Evolutionary conservation across 2,113 vertebrate species (phyloP), one percentile per base, ranked within the genome.

Genomic region (Microtus pennsylvanicus): DNA sequence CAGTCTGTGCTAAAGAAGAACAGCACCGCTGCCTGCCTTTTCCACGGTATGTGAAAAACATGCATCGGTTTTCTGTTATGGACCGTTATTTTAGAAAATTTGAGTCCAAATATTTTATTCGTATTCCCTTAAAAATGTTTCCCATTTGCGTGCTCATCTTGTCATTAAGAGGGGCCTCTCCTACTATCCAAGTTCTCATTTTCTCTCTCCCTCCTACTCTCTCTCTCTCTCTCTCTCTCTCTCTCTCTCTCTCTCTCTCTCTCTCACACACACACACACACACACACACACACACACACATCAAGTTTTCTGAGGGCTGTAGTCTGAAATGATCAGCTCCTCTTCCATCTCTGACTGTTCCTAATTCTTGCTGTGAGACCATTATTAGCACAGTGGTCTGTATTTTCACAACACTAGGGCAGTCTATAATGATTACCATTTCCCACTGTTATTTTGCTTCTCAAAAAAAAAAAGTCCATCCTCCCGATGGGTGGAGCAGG

Each of bases 341-440:
- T 89, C 86, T 96, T 58, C 50, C 78, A 70, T 76, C 19, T 75
- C 63, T 78, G 58, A 63, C 33, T 75, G 42, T 45, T 45, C 42
- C 42, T 45, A 45, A 45, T 45, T 45, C 42, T 45, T 45, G 42
- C 42, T 45, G 86, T 93, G 67, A 96, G 81, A 90, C 87, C 21
- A 86, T 24, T 52, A 86, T 24, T 52, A 74, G 10, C 38, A 87
- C 45, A 38, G 65, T 55, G 33, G 83, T 81, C 76, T 89, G 7
- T 76, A 83, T n/a, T 92, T 94, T 87, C 33, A 95, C 45, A 77
- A 95, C 52, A 89, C 10, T 13, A 50, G 30, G 92, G 86, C 87
- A 38, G 93, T 45, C 78, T 87, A 0, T 75, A 38, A 28, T 52
- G 81, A 93, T 83, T 12, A 77, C 58, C 47, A 81, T 89, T 88